Percentiles rank a stretch among this genome's conserved stretches.
These are phyloP conservation scores for Gymnoscopelus braueri DNA, from an alignment of 2,797 vertebrate genomes.

Conservation along the genomic window DNA sequence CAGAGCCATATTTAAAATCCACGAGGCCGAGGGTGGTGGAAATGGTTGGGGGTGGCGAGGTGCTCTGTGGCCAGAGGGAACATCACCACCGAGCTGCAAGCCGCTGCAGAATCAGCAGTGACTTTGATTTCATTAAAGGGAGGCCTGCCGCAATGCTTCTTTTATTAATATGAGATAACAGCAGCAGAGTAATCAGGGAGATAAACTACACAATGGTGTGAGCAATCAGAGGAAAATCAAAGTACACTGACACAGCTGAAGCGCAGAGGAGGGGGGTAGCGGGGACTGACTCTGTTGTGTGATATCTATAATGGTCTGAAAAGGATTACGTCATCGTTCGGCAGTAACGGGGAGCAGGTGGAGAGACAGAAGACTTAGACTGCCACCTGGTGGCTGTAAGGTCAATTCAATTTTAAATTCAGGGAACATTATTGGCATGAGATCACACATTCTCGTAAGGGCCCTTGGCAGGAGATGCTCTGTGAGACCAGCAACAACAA, in stretches of 20 bases:
- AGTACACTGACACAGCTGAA: slow-evolving; percentile 51
- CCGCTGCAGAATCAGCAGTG: slow-evolving; percentile 44
- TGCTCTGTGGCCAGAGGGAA: slow-evolving; percentile 53
- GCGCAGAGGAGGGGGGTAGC: slow-evolving; percentile 22
- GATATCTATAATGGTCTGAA: slow-evolving; percentile 65
- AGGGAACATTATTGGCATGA: too few species aligned
- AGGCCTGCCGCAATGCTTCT: slow-evolving; percentile 41
- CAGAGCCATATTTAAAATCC: slow-evolving; percentile 75
- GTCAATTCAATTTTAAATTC: too few species aligned
- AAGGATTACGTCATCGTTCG: slow-evolving; percentile 79
- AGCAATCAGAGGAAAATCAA: slow-evolving; percentile 56
- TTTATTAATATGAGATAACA: slow-evolving; percentile 50
- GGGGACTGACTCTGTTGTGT: slow-evolving; percentile 63
- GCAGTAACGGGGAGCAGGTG: slow-evolving; percentile 14
- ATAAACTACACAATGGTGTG: slow-evolving; percentile 51
- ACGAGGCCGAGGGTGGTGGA: slow-evolving; percentile 40
- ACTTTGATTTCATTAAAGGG: slow-evolving; percentile 70
- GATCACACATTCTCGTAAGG: too few species aligned
- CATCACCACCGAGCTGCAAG: slow-evolving; percentile 12
- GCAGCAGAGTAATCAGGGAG: slow-evolving; percentile 24
- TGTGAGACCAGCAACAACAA: too few species aligned
- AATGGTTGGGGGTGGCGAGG: too few species aligned
- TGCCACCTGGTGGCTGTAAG: slow-evolving; percentile 74
- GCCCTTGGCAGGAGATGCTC: too few species aligned
- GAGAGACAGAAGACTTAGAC: slow-evolving; percentile 61